Evolutionary conservation across 2,888 invertebrate species (phyloP).

Genomic region (Rhagophthalmus giganteus): DNA sequence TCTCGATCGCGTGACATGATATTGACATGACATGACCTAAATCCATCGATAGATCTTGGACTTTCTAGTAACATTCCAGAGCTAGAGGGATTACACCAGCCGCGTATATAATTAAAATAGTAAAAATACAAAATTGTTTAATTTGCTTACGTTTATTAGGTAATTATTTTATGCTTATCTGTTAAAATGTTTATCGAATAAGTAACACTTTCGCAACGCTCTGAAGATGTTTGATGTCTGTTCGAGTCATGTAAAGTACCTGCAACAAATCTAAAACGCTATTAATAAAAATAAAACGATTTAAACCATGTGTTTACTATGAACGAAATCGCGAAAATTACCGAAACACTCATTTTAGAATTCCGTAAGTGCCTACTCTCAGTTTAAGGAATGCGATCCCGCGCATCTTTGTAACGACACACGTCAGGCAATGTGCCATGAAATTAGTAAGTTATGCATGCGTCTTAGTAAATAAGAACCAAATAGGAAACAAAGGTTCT

Average conservation of each 20-base stretch:
- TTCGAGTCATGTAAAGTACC: not conserved
- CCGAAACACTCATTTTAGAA: constrained; percentile 15
- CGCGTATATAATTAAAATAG: no score
- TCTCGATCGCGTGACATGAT: no score
- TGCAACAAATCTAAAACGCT: constrained; percentile 3
- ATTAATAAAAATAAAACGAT: constrained; percentile 13
- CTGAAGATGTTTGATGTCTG: not conserved
- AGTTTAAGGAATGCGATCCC: constrained; percentile 18
- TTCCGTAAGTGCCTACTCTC: constrained; percentile 15
- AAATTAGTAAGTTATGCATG: constrained; percentile 21
- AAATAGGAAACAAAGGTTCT: constrained; percentile 12
- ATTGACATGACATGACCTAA: no score
- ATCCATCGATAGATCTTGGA: no score
- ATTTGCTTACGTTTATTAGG: no score
- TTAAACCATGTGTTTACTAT: constrained; percentile 14
- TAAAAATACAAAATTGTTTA: no score
- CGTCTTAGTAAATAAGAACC: constrained; percentile 10
- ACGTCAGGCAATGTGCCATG: constrained; percentile 16
- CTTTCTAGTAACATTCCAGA: no score
- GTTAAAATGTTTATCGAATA: not conserved
- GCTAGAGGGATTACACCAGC: no score
- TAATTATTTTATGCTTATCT: not conserved
- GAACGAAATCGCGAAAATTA: constrained; percentile 11
- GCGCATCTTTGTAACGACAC: constrained; percentile 5
- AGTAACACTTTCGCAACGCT: not conserved